Base-by-base conservation (phyloP, 37 sponge, comb jelly and placozoan species). In the Ephydatia muelleri region DNA sequence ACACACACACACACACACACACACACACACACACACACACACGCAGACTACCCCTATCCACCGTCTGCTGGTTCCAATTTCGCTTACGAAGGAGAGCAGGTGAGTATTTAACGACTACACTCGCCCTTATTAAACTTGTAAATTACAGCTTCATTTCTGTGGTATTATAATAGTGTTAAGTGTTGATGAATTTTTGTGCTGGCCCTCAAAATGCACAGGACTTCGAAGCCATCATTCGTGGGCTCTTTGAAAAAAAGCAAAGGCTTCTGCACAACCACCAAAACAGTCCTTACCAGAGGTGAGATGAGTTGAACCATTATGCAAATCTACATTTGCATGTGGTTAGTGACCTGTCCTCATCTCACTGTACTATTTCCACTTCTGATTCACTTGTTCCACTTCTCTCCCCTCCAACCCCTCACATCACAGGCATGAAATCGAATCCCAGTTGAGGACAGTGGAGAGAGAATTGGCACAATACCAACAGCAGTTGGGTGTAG, bases 271-370 rank as follows among this genome's bases (percentile, higher is more conserved):
- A 79, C 28, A 88, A 88, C 65, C 80, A 86, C 21, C 93, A 89
- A 66, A 68, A 37, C 21, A 84, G 89, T 64, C 93, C 93, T 43
- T 80, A 86, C 49, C 93, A 93, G 49, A 88, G 80, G 93, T 93
- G 34, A 31, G 64, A 9, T 49, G 33, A 73, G 28, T 28, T 11
- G 13, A 19, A 29, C 30, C 40, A 22, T 1, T 69, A 5, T 74
- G 25, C 38, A 34, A 8, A 31, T 36, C 38, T 13, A 37, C 34
- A 33, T 22, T 72, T 72, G 30, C 30, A 26, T 14, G 19, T 72
- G 73, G 13, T 72, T 22, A 65, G 21, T 21, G 21, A 14, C 19
- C 19, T 65, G 14, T 27, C 19, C 31, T 21, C 48, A 3, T 81
- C 69, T 21, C 37, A 43, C 80, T 80, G 80, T 73, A 29, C 66